Conservation (phyloP, 2,113 vertebrate genomes). For the Psephotus haematonotus region DNA sequence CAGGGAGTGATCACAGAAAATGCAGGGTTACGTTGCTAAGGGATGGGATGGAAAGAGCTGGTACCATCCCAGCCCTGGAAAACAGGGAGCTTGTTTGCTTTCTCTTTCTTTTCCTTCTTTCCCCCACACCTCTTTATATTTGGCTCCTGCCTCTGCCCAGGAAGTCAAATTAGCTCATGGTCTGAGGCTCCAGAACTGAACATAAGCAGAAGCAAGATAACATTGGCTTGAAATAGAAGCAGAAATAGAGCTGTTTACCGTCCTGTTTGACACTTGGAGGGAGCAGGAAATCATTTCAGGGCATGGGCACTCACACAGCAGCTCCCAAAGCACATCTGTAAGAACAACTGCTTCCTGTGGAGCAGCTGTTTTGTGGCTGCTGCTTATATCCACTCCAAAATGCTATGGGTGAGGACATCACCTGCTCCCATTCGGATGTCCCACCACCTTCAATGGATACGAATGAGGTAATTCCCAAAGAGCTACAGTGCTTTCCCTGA, state of each 20-base stretch:
- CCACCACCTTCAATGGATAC: not conserved
- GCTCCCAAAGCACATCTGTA: not conserved
- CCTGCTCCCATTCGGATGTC: not conserved
- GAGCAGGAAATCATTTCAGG: not conserved
- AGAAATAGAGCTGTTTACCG: not conserved
- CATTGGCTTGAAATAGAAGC: constrained; percentile 1
- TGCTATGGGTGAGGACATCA: not conserved
- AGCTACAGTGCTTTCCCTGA: not conserved
- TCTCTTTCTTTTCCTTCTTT: not conserved
- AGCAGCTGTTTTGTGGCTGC: not conserved
- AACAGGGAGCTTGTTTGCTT: not conserved
- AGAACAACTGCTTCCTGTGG: not conserved
- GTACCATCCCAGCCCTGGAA: not conserved
- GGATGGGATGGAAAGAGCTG: not conserved
- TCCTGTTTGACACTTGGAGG: not conserved
- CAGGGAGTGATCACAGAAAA: not conserved
- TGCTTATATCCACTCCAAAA: not conserved
- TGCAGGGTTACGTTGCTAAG: not conserved
- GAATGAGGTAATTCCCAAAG: not conserved
- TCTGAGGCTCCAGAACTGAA: constrained; percentile 29
- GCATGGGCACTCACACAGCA: not conserved
- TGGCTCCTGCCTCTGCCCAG: not conserved
- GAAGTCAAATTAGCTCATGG: constrained; percentile 62
- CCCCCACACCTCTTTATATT: not conserved
- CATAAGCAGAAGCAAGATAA: not conserved